A percentile compares a stretch with the other conserved stretches of the same genome.
Evolutionary conservation across 92 coral and sea anemone species (phyloP).

Genomic region (Zoanthus sansibaricus): DNA sequence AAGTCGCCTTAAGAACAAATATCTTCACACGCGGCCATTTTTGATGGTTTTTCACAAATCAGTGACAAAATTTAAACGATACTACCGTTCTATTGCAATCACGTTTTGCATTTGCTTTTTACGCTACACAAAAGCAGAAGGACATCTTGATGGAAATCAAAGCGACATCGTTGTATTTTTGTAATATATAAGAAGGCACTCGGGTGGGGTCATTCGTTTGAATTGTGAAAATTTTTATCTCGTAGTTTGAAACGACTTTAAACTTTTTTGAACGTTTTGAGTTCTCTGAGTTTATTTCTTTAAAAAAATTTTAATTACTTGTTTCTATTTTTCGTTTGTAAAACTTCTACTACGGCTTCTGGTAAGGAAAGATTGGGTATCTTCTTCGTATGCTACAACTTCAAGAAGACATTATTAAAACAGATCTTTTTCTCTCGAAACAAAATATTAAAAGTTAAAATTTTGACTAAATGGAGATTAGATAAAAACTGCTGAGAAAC

Average conservation of each 20-base stretch:
- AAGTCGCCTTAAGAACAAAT: constrained; percentile 43
- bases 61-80: constrained; percentile 15
- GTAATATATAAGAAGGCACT: neutral
- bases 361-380: neutral
- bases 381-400: neutral
- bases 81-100: constrained; percentile 17
- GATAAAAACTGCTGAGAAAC: too few species aligned
- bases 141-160: neutral
- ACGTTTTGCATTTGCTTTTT: constrained; percentile 1
- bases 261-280: constrained; percentile 8
- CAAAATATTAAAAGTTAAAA: neutral
- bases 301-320: neutral
- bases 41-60: constrained; percentile 42
- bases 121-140: neutral
- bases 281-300: neutral
- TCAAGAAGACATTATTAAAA: constrained; percentile 12
- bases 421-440: neutral
- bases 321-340: neutral
- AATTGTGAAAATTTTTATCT: neutral
- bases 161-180: neutral
- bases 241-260: neutral
- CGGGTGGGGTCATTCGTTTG: constrained; percentile 36
- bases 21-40: constrained; percentile 41
- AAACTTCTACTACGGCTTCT: neutral
- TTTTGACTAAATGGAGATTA: neutral